Conservation (phyloP, 2,113 vertebrate genomes). For the Pterocles burchelli region DNA sequence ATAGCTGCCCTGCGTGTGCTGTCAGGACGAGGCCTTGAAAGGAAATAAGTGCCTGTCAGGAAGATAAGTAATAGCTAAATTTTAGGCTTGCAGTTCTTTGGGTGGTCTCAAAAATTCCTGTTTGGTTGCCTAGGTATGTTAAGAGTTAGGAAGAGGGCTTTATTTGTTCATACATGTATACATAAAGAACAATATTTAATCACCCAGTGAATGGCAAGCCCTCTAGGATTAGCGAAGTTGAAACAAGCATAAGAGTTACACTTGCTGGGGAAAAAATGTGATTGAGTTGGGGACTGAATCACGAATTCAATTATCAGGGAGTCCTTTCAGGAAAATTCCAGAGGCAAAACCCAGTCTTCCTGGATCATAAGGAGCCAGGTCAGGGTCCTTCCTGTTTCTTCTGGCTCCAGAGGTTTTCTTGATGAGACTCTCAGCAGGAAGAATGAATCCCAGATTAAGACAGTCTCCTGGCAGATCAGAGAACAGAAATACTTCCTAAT, state of each 20-base stretch:
- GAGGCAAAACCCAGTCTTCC: neutral
- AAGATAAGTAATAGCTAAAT: neutral
- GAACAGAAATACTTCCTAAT: neutral
- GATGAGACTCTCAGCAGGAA: neutral
- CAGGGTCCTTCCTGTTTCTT: neutral
- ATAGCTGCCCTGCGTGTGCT: neutral
- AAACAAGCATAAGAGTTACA: neutral
- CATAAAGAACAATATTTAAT: neutral
- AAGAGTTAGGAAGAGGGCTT: neutral
- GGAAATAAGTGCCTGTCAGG: neutral
- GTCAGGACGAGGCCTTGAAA: neutral
- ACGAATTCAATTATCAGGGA: neutral
- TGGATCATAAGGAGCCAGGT: neutral
- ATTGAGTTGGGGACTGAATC: neutral
- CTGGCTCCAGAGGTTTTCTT: neutral
- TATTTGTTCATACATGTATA: rapidly evolving
- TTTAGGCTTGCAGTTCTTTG: neutral
- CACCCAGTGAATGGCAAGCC: neutral
- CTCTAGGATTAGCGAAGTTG: neutral
- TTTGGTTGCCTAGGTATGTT: neutral
- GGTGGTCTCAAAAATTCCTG: neutral
- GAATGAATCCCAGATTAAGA: neutral
- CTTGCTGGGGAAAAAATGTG: neutral
- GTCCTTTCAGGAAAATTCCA: neutral
- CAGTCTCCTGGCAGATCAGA: neutral